phyloP scores from a whole-genome alignment of 2,797 vertebrate species.

The Mergus octosetaceus region DNA sequence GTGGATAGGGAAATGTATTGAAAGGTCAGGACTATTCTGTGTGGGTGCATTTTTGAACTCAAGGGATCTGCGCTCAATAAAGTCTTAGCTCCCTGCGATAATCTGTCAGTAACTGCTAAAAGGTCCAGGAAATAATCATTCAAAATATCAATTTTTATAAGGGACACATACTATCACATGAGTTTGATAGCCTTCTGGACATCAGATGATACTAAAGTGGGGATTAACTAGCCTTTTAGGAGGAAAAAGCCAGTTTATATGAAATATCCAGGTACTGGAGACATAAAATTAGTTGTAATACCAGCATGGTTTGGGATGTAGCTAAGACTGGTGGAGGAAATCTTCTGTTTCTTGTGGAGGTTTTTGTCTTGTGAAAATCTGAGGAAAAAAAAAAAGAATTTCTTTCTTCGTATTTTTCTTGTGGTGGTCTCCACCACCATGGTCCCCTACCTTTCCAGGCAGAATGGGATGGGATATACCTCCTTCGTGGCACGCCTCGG shows the following conservation, averaged over 20 bases:
- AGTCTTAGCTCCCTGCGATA: background rate
- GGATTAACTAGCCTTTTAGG: background rate
- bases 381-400: background rate
- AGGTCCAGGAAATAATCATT: background rate
- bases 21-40: background rate
- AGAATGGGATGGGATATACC: slow-evolving; percentile 89
- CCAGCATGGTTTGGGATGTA: background rate
- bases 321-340: background rate
- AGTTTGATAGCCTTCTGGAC: background rate
- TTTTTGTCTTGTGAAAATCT: background rate
- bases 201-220: background rate
- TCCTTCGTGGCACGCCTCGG: slow-evolving; percentile 83
- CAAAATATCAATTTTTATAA: background rate
- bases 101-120: background rate
- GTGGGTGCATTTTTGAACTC: background rate
- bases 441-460: slow-evolving; percentile 76
- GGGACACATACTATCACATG: background rate
- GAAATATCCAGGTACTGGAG: background rate
- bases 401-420: background rate
- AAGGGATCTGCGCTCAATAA: background rate
- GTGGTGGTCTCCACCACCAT: background rate
- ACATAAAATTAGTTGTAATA: background rate
- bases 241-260: background rate
- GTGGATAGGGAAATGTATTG: background rate
- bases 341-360: background rate